phyloP scores from a whole-genome alignment of 2,888 invertebrate genomes.

The Sarcophaga subvicina region DNA sequence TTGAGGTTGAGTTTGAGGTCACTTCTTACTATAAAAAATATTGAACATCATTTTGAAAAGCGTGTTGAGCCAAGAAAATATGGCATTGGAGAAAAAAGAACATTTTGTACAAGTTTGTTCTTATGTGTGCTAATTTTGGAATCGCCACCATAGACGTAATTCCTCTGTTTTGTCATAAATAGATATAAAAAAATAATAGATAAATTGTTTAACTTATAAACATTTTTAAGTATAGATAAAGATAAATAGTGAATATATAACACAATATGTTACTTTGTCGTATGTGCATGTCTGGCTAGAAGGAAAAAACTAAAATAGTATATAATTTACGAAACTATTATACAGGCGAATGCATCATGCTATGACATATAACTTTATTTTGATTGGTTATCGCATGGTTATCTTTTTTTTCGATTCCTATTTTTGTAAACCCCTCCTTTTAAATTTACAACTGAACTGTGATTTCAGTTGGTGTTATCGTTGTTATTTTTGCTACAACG shows the following conservation, averaged over 20 bases:
- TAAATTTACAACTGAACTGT: conserved; percentile 55
- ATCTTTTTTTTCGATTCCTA: not conserved
- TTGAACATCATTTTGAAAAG: too few relatives aligned
- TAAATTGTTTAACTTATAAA: too few relatives aligned
- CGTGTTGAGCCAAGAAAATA: too few relatives aligned
- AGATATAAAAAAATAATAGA: too few relatives aligned
- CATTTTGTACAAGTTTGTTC: too few relatives aligned
- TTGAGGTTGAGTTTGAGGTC: too few relatives aligned
- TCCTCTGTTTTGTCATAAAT: too few relatives aligned
- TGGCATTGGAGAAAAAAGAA: too few relatives aligned
- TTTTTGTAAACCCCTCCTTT: conserved; percentile 48
- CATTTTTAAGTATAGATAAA: too few relatives aligned
- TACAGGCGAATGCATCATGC: not conserved
- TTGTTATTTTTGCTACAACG: not conserved
- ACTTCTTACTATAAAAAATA: too few relatives aligned
- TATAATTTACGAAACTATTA: not conserved
- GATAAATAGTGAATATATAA: not conserved
- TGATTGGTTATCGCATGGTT: conserved; percentile 57
- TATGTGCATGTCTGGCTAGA: not conserved
- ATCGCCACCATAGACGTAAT: too few relatives aligned
- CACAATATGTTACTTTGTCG: not conserved
- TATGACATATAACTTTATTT: conserved; percentile 27
- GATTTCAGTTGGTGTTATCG: conserved; percentile 30
- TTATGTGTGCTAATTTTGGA: too few relatives aligned
- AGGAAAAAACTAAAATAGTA: not conserved